Base-by-base conservation (phyloP, 30 jellyfish, hydroid and myxozoan species). In the Clytia hemisphaerica region DNA sequence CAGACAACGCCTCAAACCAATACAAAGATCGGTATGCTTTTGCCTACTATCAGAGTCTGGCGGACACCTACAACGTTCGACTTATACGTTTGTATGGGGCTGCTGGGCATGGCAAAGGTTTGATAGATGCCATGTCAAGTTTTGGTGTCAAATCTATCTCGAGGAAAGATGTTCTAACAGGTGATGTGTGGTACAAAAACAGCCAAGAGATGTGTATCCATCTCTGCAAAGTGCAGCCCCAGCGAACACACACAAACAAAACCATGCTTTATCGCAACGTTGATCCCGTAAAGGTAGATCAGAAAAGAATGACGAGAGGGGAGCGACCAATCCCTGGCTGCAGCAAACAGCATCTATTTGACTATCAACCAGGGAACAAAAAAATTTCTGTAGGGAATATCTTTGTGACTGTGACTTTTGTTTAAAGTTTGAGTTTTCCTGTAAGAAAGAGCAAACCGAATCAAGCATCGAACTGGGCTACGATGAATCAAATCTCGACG, bases 161-260 rank as follows among this genome's bases (percentile, higher is more conserved):
- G 30, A 16, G 30, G 30, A 51, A 1, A 0, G 66, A 51, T 24
- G 24, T 51, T 0, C 0, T 51, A 14, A 51, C 66, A 9, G 73
- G 61, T 60, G 73, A 1, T 60, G 16, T 60, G 19, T 60, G 73
- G 73, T 60, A 60, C 61, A 24, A 1, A 33, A 60, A 60, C 68
- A 60, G 73, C 60, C 22, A 60, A 31, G 1, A 0, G 61, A 1
- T 0, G 73, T 1, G 73, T 25, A 24, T 15, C 15, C 73, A 27
- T 31, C 73, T 60, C 30, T 10, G 73, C 9, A 60, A 60, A 60
- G 73, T 60, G 12, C 73, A 60, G 25, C 73, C 0, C n/a, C 30
- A 53, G 67, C 67, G 67, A 12, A 53, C 0, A 25, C 16, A 53
- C 16, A 24, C 30, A 10, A 0, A 53, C 0, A 53, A 53, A 60